These are phyloP conservation scores for Caenorhabditis sp. DNA, from an alignment of 2,888 invertebrate species.

Conservation along the genomic window DNA sequence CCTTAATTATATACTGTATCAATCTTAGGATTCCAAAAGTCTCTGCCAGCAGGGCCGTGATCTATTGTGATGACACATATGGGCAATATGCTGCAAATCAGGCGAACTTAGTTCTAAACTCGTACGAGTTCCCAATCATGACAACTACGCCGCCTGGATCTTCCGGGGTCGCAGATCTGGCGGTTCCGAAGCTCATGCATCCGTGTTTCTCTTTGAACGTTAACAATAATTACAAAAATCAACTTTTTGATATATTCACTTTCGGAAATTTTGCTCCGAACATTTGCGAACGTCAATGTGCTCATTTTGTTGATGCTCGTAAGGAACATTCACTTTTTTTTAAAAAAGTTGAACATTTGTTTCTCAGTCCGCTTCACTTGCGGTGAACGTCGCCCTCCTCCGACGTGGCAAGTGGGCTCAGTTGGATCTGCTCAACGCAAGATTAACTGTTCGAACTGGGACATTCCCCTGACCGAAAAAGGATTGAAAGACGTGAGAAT, in stretches of 20 bases:
- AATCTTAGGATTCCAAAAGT: no score
- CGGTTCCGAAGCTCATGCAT: conserved; percentile 26
- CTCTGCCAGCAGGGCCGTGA: neutral
- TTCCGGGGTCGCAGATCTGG: neutral
- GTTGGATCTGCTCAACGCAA: conserved; percentile 13
- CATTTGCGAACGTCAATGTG: conserved; percentile 34
- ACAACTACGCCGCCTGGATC: neutral
- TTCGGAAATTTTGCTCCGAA: conserved; percentile 18
- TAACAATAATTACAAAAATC: conserved; percentile 46
- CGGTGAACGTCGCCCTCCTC: conserved; percentile 51
- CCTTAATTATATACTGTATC: no score
- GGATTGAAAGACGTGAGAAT: conserved; percentile 47
- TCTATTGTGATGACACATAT: conserved; percentile 40
- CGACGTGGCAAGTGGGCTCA: conserved; percentile 15
- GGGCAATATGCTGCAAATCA: conserved; percentile 27
- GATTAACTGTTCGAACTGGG: conserved; percentile 56
- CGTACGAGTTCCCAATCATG: conserved; percentile 44
- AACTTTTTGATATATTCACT: conserved; percentile 29
- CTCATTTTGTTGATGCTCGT: conserved; percentile 48
- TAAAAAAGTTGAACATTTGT: neutral
- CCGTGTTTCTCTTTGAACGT: conserved; percentile 43
- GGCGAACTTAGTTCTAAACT: conserved; percentile 9
- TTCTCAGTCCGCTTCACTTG: conserved; percentile 24
- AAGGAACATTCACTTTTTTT: neutral
- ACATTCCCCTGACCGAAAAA: conserved; percentile 45